Conservation (phyloP, 2,888 invertebrate species). For the Dorcus hopei region DNA sequence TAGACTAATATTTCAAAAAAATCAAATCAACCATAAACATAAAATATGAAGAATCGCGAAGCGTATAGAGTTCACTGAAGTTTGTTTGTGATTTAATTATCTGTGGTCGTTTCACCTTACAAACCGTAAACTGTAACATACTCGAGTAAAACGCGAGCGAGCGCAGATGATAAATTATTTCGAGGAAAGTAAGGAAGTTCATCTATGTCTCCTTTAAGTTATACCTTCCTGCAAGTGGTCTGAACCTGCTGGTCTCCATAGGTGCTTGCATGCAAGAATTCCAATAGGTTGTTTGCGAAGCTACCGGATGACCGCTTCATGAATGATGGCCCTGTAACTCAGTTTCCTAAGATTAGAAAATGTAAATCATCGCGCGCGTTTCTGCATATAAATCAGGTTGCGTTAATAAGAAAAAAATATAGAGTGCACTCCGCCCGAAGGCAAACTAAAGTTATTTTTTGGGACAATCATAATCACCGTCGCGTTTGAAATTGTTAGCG, state of each 20-base stretch:
- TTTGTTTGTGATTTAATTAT: too few species aligned
- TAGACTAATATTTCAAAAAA: too few species aligned
- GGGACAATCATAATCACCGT: background rate
- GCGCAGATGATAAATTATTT: conserved; percentile 20
- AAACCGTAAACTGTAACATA: background rate
- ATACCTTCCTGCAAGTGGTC: conserved; percentile 34
- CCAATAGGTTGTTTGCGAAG: conserved; percentile 35
- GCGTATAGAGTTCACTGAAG: too few species aligned
- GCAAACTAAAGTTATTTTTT: background rate
- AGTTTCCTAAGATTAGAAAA: conserved; percentile 38
- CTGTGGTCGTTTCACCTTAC: background rate
- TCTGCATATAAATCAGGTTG: conserved; percentile 16
- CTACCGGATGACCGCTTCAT: conserved; percentile 40
- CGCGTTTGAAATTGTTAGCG: background rate
- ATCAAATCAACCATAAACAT: too few species aligned
- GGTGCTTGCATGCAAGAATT: conserved; percentile 41
- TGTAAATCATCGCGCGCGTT: conserved; percentile 25
- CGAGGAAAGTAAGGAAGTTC: conserved; percentile 32
- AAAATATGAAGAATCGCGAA: too few species aligned
- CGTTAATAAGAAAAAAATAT: conserved; percentile 4
- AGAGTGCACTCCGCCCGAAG: too few species aligned
- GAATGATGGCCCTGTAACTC: conserved; percentile 34
- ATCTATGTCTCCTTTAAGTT: conserved; percentile 32
- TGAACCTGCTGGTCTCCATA: conserved; percentile 38
- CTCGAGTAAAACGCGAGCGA: background rate